phyloP scores from a whole-genome alignment of 2,113 vertebrate genomes.

The Melospiza georgiana region DNA sequence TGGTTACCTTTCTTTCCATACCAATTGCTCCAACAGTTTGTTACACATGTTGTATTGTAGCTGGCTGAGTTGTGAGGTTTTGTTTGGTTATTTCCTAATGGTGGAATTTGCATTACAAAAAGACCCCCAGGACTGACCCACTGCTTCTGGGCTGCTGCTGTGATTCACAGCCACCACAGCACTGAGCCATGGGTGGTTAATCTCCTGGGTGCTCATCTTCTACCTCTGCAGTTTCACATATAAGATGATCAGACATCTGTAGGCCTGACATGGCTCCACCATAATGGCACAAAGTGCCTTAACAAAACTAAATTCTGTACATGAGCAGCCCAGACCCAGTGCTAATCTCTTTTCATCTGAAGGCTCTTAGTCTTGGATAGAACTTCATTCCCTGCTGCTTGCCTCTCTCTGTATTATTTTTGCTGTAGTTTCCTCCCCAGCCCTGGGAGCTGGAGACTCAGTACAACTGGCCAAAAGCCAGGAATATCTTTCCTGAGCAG shows the following conservation, averaged over 20 bases:
- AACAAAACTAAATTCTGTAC: background rate
- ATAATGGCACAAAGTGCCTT: background rate
- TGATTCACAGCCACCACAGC: background rate
- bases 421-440: background rate
- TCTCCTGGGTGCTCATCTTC: background rate
- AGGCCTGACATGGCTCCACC: background rate
- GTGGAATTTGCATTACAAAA: background rate
- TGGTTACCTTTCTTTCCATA: background rate
- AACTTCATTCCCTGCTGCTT: background rate
- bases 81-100: background rate
- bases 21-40: background rate
- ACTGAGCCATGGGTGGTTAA: background rate
- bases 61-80: background rate
- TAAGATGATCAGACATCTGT: background rate
- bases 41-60: background rate
- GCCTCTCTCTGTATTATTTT: slow-evolving; percentile 12
- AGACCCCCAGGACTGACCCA: background rate
- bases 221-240: background rate
- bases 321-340: background rate
- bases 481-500: slow-evolving; percentile 33
- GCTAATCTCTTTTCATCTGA: background rate
- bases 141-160: background rate
- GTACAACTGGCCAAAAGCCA: slow-evolving; percentile 1
- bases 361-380: background rate
- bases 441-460: background rate